Evolutionary conservation across 2,113 vertebrate species (phyloP).

Genomic region (Chaetodon trifascialis): DNA sequence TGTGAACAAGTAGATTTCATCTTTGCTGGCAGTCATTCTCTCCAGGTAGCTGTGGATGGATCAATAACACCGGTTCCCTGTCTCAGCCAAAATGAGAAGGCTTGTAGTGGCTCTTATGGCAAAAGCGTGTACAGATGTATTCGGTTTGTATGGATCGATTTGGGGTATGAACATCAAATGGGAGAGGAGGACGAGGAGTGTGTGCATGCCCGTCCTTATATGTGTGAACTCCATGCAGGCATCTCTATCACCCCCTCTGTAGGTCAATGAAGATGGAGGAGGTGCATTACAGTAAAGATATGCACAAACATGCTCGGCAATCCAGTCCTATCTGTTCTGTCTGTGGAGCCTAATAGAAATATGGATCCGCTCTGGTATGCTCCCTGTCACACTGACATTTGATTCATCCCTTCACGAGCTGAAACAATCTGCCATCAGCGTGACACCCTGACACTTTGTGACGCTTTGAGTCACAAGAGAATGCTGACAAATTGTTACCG

Average conservation of each 20-base stretch:
- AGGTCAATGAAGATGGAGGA: slow-evolving; percentile 61
- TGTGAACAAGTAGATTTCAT: slow-evolving; percentile 64
- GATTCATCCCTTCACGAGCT: slow-evolving; percentile 46
- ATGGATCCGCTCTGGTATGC: slow-evolving; percentile 52
- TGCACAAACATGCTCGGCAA: slow-evolving; percentile 73
- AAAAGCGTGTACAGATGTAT: slow-evolving; percentile 53
- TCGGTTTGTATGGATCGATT: slow-evolving; percentile 53
- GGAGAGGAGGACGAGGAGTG: slow-evolving; percentile 4
- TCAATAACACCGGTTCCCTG: slow-evolving; percentile 59
- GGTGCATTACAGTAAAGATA: slow-evolving; percentile 67
- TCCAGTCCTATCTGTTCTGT: slow-evolving; percentile 49
- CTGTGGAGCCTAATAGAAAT: slow-evolving; percentile 51
- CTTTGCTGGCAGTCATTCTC: slow-evolving; percentile 55
- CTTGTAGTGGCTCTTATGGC: slow-evolving; percentile 56
- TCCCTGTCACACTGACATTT: slow-evolving; percentile 56
- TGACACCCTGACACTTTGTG: slow-evolving; percentile 24
- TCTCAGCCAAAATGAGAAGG: slow-evolving; percentile 59
- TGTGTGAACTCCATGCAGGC: slow-evolving; percentile 6
- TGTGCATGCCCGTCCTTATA: not conserved
- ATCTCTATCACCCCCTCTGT: slow-evolving; percentile 29
- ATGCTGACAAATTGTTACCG: slow-evolving; percentile 10
- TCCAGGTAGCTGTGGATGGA: slow-evolving; percentile 50
- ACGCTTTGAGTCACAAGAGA: slow-evolving; percentile 28
- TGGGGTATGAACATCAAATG: slow-evolving; percentile 47
- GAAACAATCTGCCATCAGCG: slow-evolving; percentile 14